Percentiles rank a stretch among this genome's conserved stretches.
phyloP scores from a whole-genome alignment of 2,797 vertebrate species.

The Mastacembelus armatus region DNA sequence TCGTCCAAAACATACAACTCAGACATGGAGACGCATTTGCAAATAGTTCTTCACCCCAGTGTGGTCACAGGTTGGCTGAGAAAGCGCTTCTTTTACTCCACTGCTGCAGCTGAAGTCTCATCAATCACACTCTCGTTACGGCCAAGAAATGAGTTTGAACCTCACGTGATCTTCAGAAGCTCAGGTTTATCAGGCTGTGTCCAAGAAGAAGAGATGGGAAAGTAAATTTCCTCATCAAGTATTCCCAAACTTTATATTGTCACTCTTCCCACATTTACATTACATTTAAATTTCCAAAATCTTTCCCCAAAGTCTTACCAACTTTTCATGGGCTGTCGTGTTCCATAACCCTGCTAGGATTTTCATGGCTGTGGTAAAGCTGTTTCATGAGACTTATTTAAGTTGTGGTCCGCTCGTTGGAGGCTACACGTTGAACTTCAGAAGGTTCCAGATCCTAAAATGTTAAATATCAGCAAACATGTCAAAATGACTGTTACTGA shows the following conservation, averaged over 20 bases:
- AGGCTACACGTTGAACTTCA: neutral
- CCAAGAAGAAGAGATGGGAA: neutral
- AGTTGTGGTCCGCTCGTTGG: neutral
- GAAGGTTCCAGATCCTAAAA: neutral
- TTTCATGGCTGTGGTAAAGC: neutral
- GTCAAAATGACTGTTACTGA: neutral
- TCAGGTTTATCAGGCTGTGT: neutral
- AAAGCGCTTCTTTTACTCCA: conserved; percentile 5
- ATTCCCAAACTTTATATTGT: conserved; percentile 17
- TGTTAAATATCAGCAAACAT: neutral
- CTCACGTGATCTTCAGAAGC: conserved; percentile 9
- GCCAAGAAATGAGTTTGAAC: conserved; percentile 45
- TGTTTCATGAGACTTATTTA: conserved; percentile 7
- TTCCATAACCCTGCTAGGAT: neutral
- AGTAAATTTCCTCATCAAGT: neutral
- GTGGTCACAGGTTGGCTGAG: conserved; percentile 24
- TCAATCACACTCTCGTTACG: conserved; percentile 54
- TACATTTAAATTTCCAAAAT: conserved; percentile 15
- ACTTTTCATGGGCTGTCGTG: conserved; percentile 31
- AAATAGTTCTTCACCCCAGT: conserved; percentile 1
- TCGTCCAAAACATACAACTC: conserved; percentile 21
- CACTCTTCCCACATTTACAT: neutral
- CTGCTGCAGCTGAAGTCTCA: conserved; percentile 30
- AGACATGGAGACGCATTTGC: neutral
- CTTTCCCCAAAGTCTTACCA: conserved; percentile 28